Evolutionary conservation across 2,888 invertebrate genomes (phyloP), one percentile per base, ranked within the genome.

Genomic region (Pteria penguin): DNA sequence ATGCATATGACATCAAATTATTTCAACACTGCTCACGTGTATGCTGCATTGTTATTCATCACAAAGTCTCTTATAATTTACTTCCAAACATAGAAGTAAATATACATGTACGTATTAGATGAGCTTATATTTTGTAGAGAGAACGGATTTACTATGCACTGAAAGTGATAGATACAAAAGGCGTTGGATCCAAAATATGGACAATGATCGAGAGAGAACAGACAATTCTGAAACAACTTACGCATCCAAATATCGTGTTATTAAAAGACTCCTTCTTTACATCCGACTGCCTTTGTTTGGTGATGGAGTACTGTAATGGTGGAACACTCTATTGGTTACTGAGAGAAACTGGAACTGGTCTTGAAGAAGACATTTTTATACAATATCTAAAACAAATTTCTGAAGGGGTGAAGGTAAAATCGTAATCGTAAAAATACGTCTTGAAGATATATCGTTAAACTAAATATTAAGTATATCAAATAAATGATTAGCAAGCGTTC

Each of bases 321-420:
- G 72, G 72, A 29, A 65, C 31, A 1, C 58, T 72, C 11, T 65
- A 45, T 58, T 22, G 24, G 8, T 65, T 58, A 8, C 63, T 72
- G 3, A 63, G 72, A 14, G 27, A 54, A 22, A 63, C 14, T 18
- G 45, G 45, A 14, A 27, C 36, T 5, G 11, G 31, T n/a, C 14
- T 72, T 14, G n/a, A 8, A 3, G 72, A 72, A 27, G 31, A 24
- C 3, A 32, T 24, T 24, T 72, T 72, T 33, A 18, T 57, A 3
- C 24, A 33, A 22, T 72, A 32, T 36, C 5, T 65, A 2, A 29
- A 58, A 1, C 72, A 72, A 29, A 57, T 72, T 14, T 5, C 65
- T 22, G 31, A 65, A 1, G 72, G 72, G 18, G 5, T 72, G n/a
- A 63, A 72, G 72, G 72, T 72, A 65, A 54, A n/a, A n/a, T n/a